Evolutionary conservation across 2,797 vertebrate genomes (phyloP).

Genomic region (Coilia nasus): DNA sequence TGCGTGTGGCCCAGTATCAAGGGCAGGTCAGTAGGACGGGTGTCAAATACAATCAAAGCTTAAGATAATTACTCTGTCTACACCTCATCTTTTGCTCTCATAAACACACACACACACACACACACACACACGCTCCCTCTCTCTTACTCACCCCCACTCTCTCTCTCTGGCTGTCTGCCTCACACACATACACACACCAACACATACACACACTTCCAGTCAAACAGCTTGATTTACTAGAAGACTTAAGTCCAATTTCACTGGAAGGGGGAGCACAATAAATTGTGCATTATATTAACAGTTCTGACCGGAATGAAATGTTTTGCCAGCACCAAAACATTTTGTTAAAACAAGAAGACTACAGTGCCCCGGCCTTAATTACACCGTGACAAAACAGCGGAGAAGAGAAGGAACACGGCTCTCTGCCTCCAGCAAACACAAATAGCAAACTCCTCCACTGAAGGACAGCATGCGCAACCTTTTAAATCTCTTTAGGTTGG

Average conservation of each 20-base stretch:
- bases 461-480: background rate
- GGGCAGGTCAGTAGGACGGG: conserved; percentile 47
- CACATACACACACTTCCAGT: background rate
- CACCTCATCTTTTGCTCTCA: background rate
- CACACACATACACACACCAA: too few species aligned
- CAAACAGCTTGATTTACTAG: conserved; percentile 2
- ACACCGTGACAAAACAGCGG: background rate
- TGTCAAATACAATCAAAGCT: conserved; percentile 43
- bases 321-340: background rate
- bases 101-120: background rate
- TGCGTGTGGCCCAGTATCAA: conserved; percentile 47
- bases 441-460: background rate
- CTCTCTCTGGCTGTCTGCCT: too few species aligned
- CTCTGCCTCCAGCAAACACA: background rate
- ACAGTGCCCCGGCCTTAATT: background rate
- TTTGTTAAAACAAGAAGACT: background rate
- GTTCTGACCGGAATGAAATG: background rate
- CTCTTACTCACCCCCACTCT: background rate
- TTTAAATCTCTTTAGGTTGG: too few species aligned
- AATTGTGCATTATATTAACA: background rate
- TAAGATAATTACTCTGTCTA: conserved; percentile 10
- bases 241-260: background rate
- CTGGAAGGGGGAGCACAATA: background rate
- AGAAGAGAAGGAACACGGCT: too few species aligned
- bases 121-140: background rate